Percentiles rank a stretch among this genome's conserved stretches.
phyloP scores from a whole-genome alignment of 2,888 invertebrate genomes.

The Deilephila elpenor region DNA sequence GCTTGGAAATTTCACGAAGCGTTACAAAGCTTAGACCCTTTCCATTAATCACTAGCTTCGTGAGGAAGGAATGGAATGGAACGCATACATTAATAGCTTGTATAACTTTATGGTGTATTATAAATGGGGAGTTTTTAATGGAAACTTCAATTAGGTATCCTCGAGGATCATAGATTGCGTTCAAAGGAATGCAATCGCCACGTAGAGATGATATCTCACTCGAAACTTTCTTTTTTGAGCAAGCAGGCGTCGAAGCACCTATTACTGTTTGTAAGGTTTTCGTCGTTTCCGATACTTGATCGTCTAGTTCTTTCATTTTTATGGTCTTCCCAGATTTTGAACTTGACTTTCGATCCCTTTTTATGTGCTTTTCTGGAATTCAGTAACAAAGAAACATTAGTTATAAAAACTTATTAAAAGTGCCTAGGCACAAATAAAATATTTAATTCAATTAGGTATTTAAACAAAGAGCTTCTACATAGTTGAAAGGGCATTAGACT shows the following conservation, averaged over 20 bases:
- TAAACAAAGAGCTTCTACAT: too few species aligned
- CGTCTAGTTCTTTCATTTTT: neutral
- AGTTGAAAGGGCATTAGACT: too few species aligned
- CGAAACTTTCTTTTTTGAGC: neutral
- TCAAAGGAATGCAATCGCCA: constrained; percentile 41
- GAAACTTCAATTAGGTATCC: constrained; percentile 53
- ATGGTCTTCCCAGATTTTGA: constrained; percentile 23
- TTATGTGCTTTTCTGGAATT: constrained; percentile 18
- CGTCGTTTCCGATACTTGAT: neutral
- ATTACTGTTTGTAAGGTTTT: neutral
- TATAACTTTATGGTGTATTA: constrained; percentile 51
- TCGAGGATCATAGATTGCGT: constrained; percentile 50
- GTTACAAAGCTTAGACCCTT: constrained; percentile 43
- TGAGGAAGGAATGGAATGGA: constrained; percentile 56
- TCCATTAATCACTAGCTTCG: constrained; percentile 51
- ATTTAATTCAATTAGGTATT: too few species aligned
- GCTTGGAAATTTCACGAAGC: constrained; percentile 54
- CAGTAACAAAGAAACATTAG: neutral
- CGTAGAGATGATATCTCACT: neutral
- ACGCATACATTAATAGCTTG: constrained; percentile 53
- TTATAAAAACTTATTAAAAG: too few species aligned
- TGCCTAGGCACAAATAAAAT: neutral
- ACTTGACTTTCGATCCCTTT: neutral
- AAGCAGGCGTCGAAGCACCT: neutral
- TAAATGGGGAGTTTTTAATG: constrained; percentile 41